Evolutionary conservation across 2,113 vertebrate species (phyloP), one percentile per base, ranked within the genome.

Genomic region (Grallaria varia): DNA sequence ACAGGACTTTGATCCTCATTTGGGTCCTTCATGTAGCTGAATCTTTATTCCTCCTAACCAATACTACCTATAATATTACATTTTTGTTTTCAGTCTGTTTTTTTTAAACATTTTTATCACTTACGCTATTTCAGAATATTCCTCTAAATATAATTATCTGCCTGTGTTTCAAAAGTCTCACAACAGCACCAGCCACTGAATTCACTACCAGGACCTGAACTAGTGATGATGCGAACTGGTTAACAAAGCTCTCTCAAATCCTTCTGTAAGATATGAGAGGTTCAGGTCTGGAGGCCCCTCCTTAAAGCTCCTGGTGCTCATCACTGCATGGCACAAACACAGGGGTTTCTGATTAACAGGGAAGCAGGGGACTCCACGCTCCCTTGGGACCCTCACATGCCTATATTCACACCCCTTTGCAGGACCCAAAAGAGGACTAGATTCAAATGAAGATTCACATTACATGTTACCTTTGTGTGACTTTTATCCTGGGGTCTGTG

Each of bases 401-500:
- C 82, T 59, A 25, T 24, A 71, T 18, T 53, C 35, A 56, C 40
- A n/a, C 4, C 4, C 18, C 23, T 52, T 14, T 50, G 12, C n/a
- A 37, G 35, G 35, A 18, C 25, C 10, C 44, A 81, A 22, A 28
- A 71, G 44, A 20, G 8, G 10, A 12, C 28, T 50, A 37, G 23
- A 64, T 45, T 82, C 6, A 84, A 89, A 60, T 12, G 9, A 79
- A 83, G 24, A 17, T 62, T 85, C 50, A 52, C 1, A 1, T 75
- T n/a, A 37, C 2, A 2, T 4, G 4, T 84, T 97, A 98, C 98
- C 95, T 97, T 89, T 96, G 94, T 45, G 96, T 95, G 63, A 97
- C 33, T 72, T 87, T 97, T 94, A 99, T 96, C 44, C 97, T 97
- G 3, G 92, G 52, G 18, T 98, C 98, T 0, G 56, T 28, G 16